Conservation (phyloP, 2,888 invertebrate genomes). For the Cantharis rufa region DNA sequence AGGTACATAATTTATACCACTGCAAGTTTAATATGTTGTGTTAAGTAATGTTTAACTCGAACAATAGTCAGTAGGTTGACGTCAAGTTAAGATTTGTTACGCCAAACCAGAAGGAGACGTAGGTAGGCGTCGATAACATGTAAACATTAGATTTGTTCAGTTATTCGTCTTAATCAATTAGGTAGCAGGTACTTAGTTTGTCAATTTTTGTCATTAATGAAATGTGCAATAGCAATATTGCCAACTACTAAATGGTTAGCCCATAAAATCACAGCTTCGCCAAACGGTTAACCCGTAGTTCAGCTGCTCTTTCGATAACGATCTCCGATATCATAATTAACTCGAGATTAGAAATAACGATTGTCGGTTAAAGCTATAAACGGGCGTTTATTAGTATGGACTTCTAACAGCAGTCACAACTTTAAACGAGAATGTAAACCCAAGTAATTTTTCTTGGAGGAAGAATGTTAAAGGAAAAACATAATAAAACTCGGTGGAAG, state of each 20-base stretch:
- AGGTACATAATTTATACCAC: background rate
- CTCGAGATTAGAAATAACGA: background rate
- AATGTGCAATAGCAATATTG: background rate
- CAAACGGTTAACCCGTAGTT: background rate
- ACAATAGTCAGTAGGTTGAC: slow-evolving; percentile 18
- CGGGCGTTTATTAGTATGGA: background rate
- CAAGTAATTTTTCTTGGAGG: background rate
- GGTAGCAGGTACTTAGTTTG: background rate
- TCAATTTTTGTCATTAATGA: background rate
- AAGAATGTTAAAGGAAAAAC: background rate
- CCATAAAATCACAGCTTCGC: background rate
- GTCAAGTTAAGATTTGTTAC: slow-evolving; percentile 13
- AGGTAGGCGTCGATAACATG: slow-evolving; percentile 22
- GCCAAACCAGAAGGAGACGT: slow-evolving; percentile 14
- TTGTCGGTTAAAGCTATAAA: background rate
- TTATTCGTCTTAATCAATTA: slow-evolving; percentile 5
- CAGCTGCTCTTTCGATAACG: background rate
- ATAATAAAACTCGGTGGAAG: background rate
- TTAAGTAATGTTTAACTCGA: slow-evolving; percentile 15
- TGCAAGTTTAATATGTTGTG: slow-evolving; percentile 2
- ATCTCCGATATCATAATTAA: background rate
- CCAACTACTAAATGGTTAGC: background rate
- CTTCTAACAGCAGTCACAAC: background rate
- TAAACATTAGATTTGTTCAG: slow-evolving; percentile 5
- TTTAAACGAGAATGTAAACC: background rate